These are phyloP conservation scores for Tuta absoluta DNA, from an alignment of 2,888 invertebrate genomes.

Conservation along the genomic window DNA sequence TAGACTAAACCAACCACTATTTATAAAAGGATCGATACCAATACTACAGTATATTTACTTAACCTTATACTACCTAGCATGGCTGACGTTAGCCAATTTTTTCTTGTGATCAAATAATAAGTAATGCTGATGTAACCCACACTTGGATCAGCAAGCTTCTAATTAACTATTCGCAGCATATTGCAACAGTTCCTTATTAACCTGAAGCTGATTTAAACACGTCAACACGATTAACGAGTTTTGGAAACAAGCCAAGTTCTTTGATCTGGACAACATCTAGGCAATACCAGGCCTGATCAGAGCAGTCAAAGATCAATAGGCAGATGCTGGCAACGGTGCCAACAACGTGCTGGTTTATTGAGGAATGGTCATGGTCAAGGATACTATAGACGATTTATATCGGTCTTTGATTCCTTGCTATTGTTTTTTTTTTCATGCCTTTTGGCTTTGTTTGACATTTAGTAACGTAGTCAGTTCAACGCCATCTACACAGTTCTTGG, in stretches of 20 bases:
- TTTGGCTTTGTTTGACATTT: too few relatives aligned
- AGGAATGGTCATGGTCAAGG: conserved; percentile 22
- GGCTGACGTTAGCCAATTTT: too few relatives aligned
- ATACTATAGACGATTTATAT: background rate
- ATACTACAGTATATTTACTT: too few relatives aligned
- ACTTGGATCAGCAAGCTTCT: background rate
- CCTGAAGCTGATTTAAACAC: background rate
- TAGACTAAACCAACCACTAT: too few relatives aligned
- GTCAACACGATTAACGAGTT: conserved; percentile 8
- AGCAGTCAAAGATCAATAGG: background rate
- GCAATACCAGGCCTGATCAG: background rate
- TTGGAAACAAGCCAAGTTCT: conserved; percentile 10
- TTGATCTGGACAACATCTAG: conserved; percentile 16
- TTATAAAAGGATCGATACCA: too few relatives aligned
- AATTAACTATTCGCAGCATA: background rate
- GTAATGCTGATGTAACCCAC: too few relatives aligned
- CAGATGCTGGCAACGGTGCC: conserved; percentile 16
- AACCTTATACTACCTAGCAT: too few relatives aligned
- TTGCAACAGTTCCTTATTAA: background rate
- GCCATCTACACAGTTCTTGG: too few relatives aligned
- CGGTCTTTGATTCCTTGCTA: background rate
- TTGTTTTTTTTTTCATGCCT: too few relatives aligned
- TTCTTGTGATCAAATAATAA: too few relatives aligned
- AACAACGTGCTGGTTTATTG: conserved; percentile 16
- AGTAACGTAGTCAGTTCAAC: too few relatives aligned